A percentile compares a stretch with the other conserved stretches of the same genome.
Evolutionary conservation across 1,140 invertebrate genomes (phyloP).

Genomic region (Drosophila ficusphila): DNA sequence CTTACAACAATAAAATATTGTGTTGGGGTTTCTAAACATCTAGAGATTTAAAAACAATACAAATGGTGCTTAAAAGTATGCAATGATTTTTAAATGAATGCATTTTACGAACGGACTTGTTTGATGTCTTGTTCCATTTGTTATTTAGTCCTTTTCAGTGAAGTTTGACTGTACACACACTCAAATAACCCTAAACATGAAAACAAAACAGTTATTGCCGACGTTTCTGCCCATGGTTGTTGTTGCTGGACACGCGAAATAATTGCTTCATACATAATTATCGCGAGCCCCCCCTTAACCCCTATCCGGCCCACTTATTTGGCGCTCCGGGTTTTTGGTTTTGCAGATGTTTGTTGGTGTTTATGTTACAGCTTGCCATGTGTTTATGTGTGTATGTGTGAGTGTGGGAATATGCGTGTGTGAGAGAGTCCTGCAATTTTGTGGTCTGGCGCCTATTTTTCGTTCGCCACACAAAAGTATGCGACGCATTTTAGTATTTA

Average conservation of each 20-base stretch:
- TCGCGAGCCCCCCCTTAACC: slow-evolving; percentile 35
- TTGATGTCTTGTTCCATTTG: no score
- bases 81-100: no score
- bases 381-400: slow-evolving; percentile 1
- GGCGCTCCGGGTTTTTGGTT: slow-evolving; percentile 22
- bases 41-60: no score
- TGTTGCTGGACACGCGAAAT: slow-evolving; percentile 70
- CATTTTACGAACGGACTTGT: no score
- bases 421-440: slow-evolving; percentile 52
- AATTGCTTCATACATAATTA: slow-evolving; percentile 81
- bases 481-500: slow-evolving; percentile 54
- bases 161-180: slow-evolving; percentile 11
- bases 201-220: slow-evolving; percentile 58
- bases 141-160: background rate
- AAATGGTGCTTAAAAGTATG: background rate
- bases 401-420: slow-evolving; percentile 18
- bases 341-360: slow-evolving; percentile 36
- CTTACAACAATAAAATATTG: no score
- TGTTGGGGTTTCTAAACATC: no score
- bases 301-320: slow-evolving; percentile 1
- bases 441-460: slow-evolving; percentile 63
- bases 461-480: slow-evolving; percentile 42
- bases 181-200: slow-evolving; percentile 52
- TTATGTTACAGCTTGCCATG: slow-evolving; percentile 21
- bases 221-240: slow-evolving; percentile 38